Evolutionary conservation across 2,113 vertebrate species (phyloP), one percentile per base, ranked within the genome.

Genomic region (Campylomormyrus tamandua): DNA sequence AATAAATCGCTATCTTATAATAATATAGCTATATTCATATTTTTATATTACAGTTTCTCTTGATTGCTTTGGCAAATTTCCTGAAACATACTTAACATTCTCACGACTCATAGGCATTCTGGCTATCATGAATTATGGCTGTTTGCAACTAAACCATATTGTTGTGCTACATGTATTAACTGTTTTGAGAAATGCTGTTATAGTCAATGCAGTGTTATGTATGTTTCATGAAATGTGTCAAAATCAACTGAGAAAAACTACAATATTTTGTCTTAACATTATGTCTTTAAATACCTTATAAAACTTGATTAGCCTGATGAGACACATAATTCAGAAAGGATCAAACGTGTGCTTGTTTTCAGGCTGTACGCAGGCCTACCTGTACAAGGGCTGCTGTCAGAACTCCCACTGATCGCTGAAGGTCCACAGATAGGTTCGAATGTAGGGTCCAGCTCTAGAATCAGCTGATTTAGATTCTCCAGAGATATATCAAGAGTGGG

Each of bases 391-490:
- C 91, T 92, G 90, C 62, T 52, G 58, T 77, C 91, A 0, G 70
- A 15, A 1, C 88, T 87, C 15, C 58, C 90, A 87, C 49, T 88
- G 83, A 88, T 21, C 17, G 21, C 19, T 45, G 39, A 48, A 42
- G 80, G 58, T 35, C 93, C 66, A 13, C 5, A 4, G 19, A 95
- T 92, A 0, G 94, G 96, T 91, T 97, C 93, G 58, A 98, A 98
- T 15, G 95, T 96, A 0, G 97, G 97, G 85, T 98, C 97, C 15
- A 98, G 94, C 70, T 98, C 97, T 0, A 97, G 91, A 90, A 98
- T 98, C 90, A 98, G 83, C 90, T 95, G 91, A 94, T 97, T 98
- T 89, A 98, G 96, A 21, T 92, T 93, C 42, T 97, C 95, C 91
- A 98, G 92, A 27, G 95, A 95, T 35, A 96, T 92, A 31, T 97